phyloP scores from a whole-genome alignment of 2,113 vertebrate species.

The Cichladusa arquata region DNA sequence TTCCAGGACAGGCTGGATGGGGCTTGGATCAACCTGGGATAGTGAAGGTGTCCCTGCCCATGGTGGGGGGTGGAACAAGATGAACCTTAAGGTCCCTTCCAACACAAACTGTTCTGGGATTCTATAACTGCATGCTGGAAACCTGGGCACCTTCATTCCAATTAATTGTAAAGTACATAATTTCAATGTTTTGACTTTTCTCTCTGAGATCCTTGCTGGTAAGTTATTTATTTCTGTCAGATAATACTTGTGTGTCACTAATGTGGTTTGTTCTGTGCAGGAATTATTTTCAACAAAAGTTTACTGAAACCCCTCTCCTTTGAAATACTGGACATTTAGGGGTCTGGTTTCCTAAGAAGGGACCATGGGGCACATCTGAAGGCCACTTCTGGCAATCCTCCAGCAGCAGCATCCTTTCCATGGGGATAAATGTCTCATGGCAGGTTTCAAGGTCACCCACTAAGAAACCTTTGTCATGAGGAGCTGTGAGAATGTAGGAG shows the following conservation, averaged over 20 bases:
- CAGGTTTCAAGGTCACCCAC: background rate
- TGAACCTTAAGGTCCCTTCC: background rate
- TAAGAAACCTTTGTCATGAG: background rate
- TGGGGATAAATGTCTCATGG: rapidly evolving
- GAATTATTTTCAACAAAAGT: background rate
- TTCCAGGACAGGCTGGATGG: rapidly evolving
- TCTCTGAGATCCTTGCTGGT: background rate
- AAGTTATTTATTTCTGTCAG: background rate
- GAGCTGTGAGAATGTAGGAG: background rate
- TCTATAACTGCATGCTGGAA: background rate
- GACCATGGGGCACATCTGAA: background rate
- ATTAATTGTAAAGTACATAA: background rate
- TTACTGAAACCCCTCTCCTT: background rate
- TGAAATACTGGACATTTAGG: background rate
- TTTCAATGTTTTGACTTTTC: background rate
- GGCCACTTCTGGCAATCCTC: background rate
- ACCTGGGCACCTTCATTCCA: background rate
- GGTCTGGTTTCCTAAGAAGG: background rate
- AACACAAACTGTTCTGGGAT: background rate
- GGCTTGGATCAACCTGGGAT: background rate
- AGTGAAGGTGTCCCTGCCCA: background rate
- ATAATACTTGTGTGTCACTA: background rate
- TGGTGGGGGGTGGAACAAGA: background rate
- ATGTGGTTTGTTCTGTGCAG: background rate
- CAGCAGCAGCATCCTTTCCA: background rate